A percentile compares a stretch with the other conserved stretches of the same genome.
These are phyloP conservation scores for Acrocephalus kingi DNA, from an alignment of 2,113 vertebrate species.

Conservation along the genomic window DNA sequence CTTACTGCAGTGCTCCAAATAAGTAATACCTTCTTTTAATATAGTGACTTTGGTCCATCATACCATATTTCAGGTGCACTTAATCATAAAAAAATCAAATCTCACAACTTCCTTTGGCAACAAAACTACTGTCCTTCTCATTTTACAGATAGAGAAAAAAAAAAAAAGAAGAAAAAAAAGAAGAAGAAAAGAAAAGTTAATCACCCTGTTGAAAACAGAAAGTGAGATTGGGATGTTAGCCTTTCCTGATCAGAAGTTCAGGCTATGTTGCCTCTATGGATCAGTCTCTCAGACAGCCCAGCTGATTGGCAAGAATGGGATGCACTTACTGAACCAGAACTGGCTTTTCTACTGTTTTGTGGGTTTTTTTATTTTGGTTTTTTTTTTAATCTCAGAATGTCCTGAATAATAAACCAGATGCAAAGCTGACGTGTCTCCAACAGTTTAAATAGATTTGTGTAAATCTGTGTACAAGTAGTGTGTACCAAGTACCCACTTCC, in stretches of 20 bases:
- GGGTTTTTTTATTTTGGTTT: not conserved
- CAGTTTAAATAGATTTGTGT: not conserved
- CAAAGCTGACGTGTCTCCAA: not conserved
- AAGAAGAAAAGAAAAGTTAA: not conserved
- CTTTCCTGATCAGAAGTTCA: not conserved
- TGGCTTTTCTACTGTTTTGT: not conserved
- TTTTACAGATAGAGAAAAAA: not conserved
- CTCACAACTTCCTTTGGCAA: not conserved
- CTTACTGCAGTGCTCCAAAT: slow-evolving; percentile 29
- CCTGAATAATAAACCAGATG: not conserved
- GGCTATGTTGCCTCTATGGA: not conserved
- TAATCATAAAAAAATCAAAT: not conserved
- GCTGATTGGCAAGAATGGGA: not conserved
- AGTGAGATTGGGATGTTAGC: not conserved
- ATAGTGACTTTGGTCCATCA: not conserved
- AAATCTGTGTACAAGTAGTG: not conserved
- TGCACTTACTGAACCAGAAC: not conserved
- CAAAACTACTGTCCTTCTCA: not conserved
- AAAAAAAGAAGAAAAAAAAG: not conserved
- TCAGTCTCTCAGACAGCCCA: not conserved
- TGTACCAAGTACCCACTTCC: not conserved
- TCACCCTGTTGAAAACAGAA: not conserved
- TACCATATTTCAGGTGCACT: not conserved
- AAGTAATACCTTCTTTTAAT: slow-evolving; percentile 14
- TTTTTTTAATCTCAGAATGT: not conserved